Conservation (phyloP, 2,888 invertebrate genomes). For the Tachystola acroxantha region DNA sequence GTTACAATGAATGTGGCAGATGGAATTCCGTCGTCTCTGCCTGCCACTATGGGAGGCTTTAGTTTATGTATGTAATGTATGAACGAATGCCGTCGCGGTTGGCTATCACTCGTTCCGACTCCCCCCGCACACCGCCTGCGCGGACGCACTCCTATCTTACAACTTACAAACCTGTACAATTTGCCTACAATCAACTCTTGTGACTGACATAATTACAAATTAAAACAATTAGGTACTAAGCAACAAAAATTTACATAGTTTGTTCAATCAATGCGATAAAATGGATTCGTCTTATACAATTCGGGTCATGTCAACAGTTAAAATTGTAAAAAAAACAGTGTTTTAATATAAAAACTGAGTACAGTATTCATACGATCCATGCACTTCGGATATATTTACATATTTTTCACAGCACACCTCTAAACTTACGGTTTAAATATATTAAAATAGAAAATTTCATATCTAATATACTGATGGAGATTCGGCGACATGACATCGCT, state of each 20-base stretch:
- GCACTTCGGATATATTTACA: constrained; percentile 48
- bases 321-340: constrained; percentile 24
- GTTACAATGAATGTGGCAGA: no score
- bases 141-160: no score
- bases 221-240: constrained; percentile 48
- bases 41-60: no score
- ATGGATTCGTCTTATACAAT: constrained; percentile 25
- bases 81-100: no score
- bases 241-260: constrained; percentile 55
- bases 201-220: constrained; percentile 20
- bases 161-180: constrained; percentile 44
- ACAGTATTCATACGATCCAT: constrained; percentile 26
- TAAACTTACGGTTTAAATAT: constrained; percentile 62
- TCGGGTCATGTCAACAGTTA: constrained; percentile 32
- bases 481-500: constrained; percentile 58
- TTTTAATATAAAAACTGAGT: background rate
- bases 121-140: no score
- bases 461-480: constrained; percentile 65
- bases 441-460: constrained; percentile 76
- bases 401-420: constrained; percentile 53
- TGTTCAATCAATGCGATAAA: constrained; percentile 35
- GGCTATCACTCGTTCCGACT: no score
- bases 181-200: constrained; percentile 39
- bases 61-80: no score
- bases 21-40: no score